phyloP scores from a whole-genome alignment of 2,113 vertebrate species.

The Serinus canaria region DNA sequence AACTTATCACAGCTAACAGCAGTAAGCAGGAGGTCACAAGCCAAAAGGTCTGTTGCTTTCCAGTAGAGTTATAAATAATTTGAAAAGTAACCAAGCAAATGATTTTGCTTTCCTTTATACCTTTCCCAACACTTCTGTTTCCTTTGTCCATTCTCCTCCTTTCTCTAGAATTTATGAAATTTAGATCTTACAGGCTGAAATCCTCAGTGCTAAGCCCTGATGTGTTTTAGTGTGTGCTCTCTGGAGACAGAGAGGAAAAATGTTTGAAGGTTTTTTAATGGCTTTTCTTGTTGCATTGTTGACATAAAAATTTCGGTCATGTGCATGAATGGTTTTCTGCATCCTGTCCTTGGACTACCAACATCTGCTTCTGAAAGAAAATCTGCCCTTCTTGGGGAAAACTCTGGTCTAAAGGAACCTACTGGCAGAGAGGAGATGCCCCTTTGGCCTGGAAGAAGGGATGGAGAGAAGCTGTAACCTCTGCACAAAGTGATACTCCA shows the following conservation, averaged over 20 bases:
- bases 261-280: neutral
- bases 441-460: neutral
- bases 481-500: rapidly evolving
- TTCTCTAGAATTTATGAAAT: neutral
- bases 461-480: neutral
- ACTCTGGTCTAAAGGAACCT: neutral
- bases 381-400: neutral
- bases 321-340: neutral
- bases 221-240: neutral
- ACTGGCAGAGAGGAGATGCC: neutral
- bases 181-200: neutral
- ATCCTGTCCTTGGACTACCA: neutral
- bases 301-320: neutral
- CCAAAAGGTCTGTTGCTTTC: neutral
- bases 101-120: neutral
- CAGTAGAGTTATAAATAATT: neutral
- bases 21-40: neutral
- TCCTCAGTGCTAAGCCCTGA: neutral
- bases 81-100: neutral
- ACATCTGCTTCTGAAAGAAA: neutral
- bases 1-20: neutral
- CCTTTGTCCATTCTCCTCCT: neutral
- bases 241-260: neutral
- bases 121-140: neutral
- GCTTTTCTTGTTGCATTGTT: neutral